phyloP scores from a whole-genome alignment of 2,113 vertebrate species.

The Upupa epops region DNA sequence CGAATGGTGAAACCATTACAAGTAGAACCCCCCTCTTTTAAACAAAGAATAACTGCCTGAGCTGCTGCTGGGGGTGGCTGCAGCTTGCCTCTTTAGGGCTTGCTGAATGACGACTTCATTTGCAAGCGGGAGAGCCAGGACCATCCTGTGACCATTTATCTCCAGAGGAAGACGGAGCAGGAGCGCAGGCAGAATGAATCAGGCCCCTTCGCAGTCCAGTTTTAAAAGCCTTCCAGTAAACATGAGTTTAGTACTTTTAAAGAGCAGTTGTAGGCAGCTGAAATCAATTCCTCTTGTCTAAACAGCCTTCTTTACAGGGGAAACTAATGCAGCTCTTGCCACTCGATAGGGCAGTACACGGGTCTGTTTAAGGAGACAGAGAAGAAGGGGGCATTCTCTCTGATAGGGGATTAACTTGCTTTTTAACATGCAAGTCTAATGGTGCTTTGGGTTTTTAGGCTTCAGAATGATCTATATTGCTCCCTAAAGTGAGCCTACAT shows the following conservation, averaged over 20 bases:
- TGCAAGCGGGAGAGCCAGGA: constrained; percentile 41
- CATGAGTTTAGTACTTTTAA: not conserved
- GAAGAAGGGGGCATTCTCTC: not conserved
- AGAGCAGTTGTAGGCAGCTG: not conserved
- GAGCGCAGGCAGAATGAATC: constrained; percentile 6
- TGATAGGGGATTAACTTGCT: too few relatives aligned
- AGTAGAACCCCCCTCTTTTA: not conserved
- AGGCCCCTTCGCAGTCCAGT: not conserved
- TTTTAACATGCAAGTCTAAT: constrained; percentile 67
- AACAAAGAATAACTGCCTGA: not conserved
- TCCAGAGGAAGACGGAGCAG: constrained; percentile 7
- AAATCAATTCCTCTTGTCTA: constrained; percentile 19
- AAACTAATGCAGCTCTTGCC: constrained; percentile 25
- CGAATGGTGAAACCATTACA: not conserved
- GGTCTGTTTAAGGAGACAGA: not conserved
- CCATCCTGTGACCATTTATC: constrained; percentile 28
- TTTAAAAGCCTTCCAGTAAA: not conserved
- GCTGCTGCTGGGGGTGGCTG: constrained; percentile 16
- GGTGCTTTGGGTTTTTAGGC: constrained; percentile 56
- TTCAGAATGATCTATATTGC: constrained; percentile 62
- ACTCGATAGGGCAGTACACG: constrained; percentile 31
- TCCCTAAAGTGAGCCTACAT: constrained; percentile 63
- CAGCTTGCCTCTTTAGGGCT: not conserved
- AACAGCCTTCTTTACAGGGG: constrained; percentile 47
- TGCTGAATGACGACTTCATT: constrained; percentile 61